These are phyloP conservation scores for Nicator chloris DNA, from an alignment of 2,113 vertebrate species.

Conservation along the genomic window DNA sequence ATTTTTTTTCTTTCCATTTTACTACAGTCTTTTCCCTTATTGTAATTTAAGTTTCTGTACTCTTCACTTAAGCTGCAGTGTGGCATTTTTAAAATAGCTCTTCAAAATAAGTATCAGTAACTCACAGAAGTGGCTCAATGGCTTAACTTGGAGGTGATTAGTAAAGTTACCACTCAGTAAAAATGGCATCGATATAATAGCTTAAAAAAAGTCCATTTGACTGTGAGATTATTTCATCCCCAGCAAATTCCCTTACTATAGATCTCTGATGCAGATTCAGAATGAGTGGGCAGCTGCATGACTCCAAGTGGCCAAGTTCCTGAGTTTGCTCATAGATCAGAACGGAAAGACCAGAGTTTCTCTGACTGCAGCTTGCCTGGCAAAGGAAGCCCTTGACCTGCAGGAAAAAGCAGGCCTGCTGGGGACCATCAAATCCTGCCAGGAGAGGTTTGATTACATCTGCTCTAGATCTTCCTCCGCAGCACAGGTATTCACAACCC, in stretches of 20 bases:
- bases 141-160: not conserved
- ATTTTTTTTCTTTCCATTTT: not conserved
- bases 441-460: not conserved
- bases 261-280: not conserved
- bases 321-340: accelerated
- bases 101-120: not conserved
- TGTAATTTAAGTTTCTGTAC: not conserved
- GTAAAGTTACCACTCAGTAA: not conserved
- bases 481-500: not conserved
- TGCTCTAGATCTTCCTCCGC: not conserved
- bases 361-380: not conserved
- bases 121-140: not conserved
- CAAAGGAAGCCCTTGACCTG: not conserved
- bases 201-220: not conserved
- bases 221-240: not conserved
- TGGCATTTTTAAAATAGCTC: not conserved
- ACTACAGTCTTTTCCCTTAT: not conserved
- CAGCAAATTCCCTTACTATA: not conserved
- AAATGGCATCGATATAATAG: not conserved
- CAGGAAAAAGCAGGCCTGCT: not conserved
- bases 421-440: not conserved
- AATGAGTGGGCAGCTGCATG: not conserved
- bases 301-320: not conserved
- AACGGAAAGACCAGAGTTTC: not conserved
- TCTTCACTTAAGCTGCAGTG: not conserved